Percentiles rank a stretch among this genome's conserved stretches.
phyloP scores from a whole-genome alignment of 2,888 invertebrate species.

The Meandrusa payeni region DNA sequence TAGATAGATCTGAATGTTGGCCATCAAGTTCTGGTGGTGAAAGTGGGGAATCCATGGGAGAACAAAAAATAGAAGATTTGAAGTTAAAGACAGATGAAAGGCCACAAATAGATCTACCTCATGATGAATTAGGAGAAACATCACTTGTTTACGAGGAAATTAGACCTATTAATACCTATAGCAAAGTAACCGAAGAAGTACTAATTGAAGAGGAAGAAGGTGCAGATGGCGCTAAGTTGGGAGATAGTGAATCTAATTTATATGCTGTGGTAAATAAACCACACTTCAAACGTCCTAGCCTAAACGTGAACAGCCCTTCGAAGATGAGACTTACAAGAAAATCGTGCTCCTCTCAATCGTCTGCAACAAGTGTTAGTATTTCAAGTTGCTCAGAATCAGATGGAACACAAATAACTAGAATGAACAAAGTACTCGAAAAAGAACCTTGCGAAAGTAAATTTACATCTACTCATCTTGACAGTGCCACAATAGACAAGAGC shows the following conservation, averaged over 20 bases:
- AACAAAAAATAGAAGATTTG: conserved; percentile 53
- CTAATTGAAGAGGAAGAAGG: conserved; percentile 71
- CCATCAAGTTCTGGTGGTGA: conserved; percentile 84
- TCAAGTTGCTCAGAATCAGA: conserved; percentile 79
- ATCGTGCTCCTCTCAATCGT: conserved; percentile 72
- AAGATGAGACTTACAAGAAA: conserved; percentile 62
- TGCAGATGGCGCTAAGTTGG: conserved; percentile 62
- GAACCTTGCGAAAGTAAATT: conserved; percentile 68
- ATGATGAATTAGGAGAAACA: conserved; percentile 70
- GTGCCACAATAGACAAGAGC: conserved; percentile 84
- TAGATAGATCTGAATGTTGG: conserved; percentile 88
- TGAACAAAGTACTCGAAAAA: conserved; percentile 61
- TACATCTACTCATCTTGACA: conserved; percentile 75
- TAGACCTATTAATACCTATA: conserved; percentile 50
- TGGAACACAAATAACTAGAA: conserved; percentile 73
- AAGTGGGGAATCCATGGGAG: conserved; percentile 80
- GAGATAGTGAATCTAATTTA: conserved; percentile 64
- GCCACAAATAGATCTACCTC: conserved; percentile 78
- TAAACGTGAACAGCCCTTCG: conserved; percentile 77
- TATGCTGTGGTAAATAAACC: conserved; percentile 75
- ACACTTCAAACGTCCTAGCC: conserved; percentile 65
- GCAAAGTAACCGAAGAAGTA: conserved; percentile 70
- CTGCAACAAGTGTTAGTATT: conserved; percentile 75
- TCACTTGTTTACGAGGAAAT: conserved; percentile 65
- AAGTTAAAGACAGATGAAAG: conserved; percentile 50